Base-by-base conservation (phyloP, 2,797 vertebrate species). In the Sebastiscus tertius region DNA sequence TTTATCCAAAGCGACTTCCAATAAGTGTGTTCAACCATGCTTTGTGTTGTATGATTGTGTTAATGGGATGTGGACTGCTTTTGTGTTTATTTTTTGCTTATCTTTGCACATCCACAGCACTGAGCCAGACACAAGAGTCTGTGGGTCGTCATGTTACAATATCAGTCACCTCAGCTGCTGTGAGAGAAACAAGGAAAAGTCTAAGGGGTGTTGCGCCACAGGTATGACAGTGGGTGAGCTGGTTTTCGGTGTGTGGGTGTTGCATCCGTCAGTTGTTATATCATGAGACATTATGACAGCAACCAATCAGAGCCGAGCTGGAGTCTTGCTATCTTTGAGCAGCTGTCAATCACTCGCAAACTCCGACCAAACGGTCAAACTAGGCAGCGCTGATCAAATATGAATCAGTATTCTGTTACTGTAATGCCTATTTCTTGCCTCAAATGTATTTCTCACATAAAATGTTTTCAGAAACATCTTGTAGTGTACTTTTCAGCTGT, bases 141-240 rank as follows among this genome's bases (percentile, higher is more conserved):
- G 81, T 69, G 80, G 83, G 2, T 67, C 64, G 1, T 3, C 2
- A 2, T 60, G 52, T 46, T 85, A 76, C 26, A n/a, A 81, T 76
- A 60, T 36, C 0, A 36, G 29, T 10, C 0, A 13, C 4, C 1
- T 5, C 1, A 4, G 3, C 59, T 84, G 74, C 63, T 88, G 90
- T 68, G 49, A 66, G n/a, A 84, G 16, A 82, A 31, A 34, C 1
- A 42, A 69, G 6, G 6, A 14, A n/a, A 54, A 29, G 7, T 4
- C 6, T 4, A 20, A 8, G 2, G 2, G 1, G 31, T 24, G 3
- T 24, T 63, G 58, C 1, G 0, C 4, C n/a, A 2, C 36, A 85
- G 87, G 88, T 90, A 84, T 46, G 64, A 22, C 8, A 7, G 1
- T 6, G 8, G 16, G 1, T 22, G 18, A 58, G 24, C 11, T 24